A percentile compares a stretch with the other conserved stretches of the same genome.
Conservation (phyloP, 1,140 invertebrate genomes). For the Chionoecetes opilio region DNA sequence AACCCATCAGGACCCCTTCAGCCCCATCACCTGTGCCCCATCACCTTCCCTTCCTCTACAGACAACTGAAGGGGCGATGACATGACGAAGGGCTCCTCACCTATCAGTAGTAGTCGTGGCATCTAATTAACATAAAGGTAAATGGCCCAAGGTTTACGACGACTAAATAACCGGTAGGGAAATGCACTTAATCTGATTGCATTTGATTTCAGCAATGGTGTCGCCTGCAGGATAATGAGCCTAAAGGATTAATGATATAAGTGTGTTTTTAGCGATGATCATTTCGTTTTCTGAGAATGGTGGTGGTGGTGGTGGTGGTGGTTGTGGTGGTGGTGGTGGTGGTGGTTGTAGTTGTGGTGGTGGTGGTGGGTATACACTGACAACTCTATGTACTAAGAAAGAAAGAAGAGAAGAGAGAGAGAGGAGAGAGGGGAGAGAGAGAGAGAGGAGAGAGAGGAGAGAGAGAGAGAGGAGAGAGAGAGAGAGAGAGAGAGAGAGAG, state of each 20-base stretch:
- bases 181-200: constrained; percentile 10
- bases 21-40: too few species aligned
- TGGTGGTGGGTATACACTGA: neutral
- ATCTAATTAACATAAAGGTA: constrained; percentile 1
- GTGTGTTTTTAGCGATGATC: neutral
- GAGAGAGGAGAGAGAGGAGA: too few species aligned
- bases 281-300: neutral
- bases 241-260: neutral
- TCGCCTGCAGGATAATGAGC: neutral
- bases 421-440: too few species aligned
- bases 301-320: too few species aligned
- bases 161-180: neutral
- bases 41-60: too few species aligned
- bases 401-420: too few species aligned
- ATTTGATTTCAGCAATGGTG: constrained; percentile 10
- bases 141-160: neutral
- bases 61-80: neutral
- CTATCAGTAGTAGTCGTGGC: neutral
- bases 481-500: too few species aligned
- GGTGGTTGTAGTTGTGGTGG: neutral
- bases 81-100: neutral
- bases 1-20: too few species aligned
- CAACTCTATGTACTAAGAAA: neutral
- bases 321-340: neutral
- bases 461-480: too few species aligned